Evolutionary conservation across 1,140 invertebrate species (phyloP).

Genomic region (Laodelphax striatellus): DNA sequence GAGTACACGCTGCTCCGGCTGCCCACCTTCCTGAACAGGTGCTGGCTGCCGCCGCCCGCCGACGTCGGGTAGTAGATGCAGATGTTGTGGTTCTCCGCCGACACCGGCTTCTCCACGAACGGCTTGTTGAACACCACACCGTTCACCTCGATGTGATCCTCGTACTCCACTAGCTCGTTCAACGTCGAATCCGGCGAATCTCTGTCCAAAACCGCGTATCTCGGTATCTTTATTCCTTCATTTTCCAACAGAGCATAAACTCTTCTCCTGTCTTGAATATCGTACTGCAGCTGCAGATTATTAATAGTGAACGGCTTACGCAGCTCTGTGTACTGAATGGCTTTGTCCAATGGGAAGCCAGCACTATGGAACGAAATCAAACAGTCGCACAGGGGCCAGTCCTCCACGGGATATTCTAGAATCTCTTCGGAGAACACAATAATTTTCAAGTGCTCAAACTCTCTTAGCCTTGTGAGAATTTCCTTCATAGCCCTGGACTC

Average conservation of each 20-base stretch:
- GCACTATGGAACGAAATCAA: constrained; percentile 99
- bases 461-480: constrained; percentile 84
- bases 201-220: constrained; percentile 91
- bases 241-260: constrained; percentile 88
- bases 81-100: constrained; percentile 98
- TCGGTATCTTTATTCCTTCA: constrained; percentile 92
- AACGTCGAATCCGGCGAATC: constrained; percentile 79
- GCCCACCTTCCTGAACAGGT: constrained; percentile 96
- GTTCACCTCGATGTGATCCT: constrained; percentile 97
- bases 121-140: constrained; percentile 95
- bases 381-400: constrained; percentile 97
- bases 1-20: constrained; percentile 96
- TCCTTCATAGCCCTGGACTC: constrained; percentile 98
- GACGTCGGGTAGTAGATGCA: constrained; percentile 99
- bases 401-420: constrained; percentile 87
- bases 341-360: constrained; percentile 93
- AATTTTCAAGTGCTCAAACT: constrained; percentile 93
- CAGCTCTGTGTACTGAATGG: constrained; percentile 46
- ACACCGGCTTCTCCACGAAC: constrained; percentile 96
- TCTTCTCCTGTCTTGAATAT: constrained; percentile 62
- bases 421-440: constrained; percentile 90
- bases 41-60: constrained; percentile 90
- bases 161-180: constrained; percentile 85
- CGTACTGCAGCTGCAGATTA: neutral
- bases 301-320: neutral